A percentile compares a stretch with the other conserved stretches of the same genome.
These are phyloP conservation scores for Fistularia commersonii DNA, from an alignment of 2,797 vertebrate genomes.

Conservation along the genomic window DNA sequence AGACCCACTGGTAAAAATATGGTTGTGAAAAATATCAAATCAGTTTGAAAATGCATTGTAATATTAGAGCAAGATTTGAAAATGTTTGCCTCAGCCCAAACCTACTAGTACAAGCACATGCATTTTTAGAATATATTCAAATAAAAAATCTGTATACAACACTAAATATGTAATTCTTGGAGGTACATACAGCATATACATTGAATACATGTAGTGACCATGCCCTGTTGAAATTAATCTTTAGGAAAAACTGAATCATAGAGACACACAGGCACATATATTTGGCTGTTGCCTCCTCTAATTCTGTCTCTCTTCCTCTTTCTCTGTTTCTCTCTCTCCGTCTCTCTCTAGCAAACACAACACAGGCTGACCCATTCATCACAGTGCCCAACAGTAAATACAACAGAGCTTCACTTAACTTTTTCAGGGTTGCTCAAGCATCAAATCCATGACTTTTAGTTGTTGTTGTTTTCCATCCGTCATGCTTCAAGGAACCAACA, in stretches of 20 bases:
- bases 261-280: slow-evolving; percentile 28
- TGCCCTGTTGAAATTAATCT: slow-evolving; percentile 45
- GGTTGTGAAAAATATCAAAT: no score
- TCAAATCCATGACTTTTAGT: slow-evolving; percentile 66
- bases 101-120: no score
- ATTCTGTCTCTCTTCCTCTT: no score
- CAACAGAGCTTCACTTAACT: slow-evolving; percentile 62
- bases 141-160: neutral
- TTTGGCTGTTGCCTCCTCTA: slow-evolving; percentile 12
- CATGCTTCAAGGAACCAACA: slow-evolving; percentile 60
- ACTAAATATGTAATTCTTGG: slow-evolving; percentile 43
- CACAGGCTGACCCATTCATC: slow-evolving; percentile 55
- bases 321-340: neutral
- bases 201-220: slow-evolving; percentile 41
- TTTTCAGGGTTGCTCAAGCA: slow-evolving; percentile 65
- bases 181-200: slow-evolving; percentile 34
- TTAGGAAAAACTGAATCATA: slow-evolving; percentile 24
- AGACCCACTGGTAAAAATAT: no score
- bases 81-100: no score
- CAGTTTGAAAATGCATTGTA: no score
- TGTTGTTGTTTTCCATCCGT: slow-evolving; percentile 65
- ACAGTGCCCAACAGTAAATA: slow-evolving; percentile 55
- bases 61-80: no score
- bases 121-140: no score
- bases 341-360: slow-evolving; percentile 1